A percentile compares a stretch with the other conserved stretches of the same genome.
phyloP scores from a whole-genome alignment of 2,113 vertebrate genomes.

The Lasiurus borealis region DNA sequence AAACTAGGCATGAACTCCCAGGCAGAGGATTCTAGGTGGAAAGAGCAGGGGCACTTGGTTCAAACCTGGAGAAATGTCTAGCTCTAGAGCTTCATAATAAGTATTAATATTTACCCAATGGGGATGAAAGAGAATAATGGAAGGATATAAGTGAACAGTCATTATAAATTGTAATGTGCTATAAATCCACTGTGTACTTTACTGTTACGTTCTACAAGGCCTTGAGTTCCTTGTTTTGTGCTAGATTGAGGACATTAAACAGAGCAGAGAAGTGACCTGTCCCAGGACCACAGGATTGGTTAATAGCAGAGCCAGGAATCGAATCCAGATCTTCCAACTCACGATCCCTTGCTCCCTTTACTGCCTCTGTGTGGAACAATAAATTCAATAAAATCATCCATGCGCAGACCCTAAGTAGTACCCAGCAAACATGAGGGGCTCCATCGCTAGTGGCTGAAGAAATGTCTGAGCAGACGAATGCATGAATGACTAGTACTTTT shows the following conservation, averaged over 20 bases:
- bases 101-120: background rate
- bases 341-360: background rate
- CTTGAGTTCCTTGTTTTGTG: background rate
- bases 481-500: background rate
- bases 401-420: background rate
- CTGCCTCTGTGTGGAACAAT: background rate
- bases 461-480: background rate
- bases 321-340: background rate
- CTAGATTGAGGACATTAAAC: background rate
- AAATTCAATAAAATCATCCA: background rate
- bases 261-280: background rate
- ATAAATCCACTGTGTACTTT: background rate
- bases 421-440: background rate
- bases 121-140: background rate
- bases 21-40: background rate
- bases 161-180: background rate
- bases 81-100: background rate
- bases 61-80: background rate
- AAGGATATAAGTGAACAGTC: background rate
- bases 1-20: background rate
- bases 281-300: background rate
- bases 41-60: background rate
- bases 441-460: background rate
- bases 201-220: background rate
- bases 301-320: background rate